Base-by-base conservation (phyloP, 2,113 vertebrate genomes). In the Sus scrofa region DNA sequence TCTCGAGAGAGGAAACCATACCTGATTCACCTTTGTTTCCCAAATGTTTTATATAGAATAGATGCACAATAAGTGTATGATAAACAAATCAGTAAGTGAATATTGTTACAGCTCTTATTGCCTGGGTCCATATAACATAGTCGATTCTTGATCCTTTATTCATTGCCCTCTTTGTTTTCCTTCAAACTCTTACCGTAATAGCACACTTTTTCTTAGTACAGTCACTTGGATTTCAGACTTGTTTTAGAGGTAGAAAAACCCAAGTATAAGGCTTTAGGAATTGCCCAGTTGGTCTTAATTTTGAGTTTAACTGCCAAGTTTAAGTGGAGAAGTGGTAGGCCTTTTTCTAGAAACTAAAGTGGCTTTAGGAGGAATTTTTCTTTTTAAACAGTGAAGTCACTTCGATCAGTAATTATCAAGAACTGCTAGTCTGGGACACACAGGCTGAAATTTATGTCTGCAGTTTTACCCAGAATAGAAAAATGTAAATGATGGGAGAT, bases 191-290 rank as follows among this genome's bases (percentile, higher is more conserved):
- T 92, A 75, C 0, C 0, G 7, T 65, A 68, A 60, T 50, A 58
- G 50, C 37, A 56, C 32, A 63, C 11, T 60, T 86, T 96, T 91
- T 86, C 73, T 81, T 22, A 62, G 84, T 94, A n/a, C 39, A 44
- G 4, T 78, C 44, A 75, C 15, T 86, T 89, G 60, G 22, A 91
- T 95, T 92, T 94, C 44, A 96, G 90, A 81, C 32, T 86, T 77
- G 18, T 54, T 88, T 90, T 75, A 62, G n/a, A 27, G 13, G 3
- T 74, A 8, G 56, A 87, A 54, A 81, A 90, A 30, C 19, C 82
- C 68, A 63, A 34, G 19, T 22, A 86, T 78, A 60, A 75, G 27
- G 27, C 1, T 65, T 84, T 91, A 60, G 58, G 27, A 78, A 13
- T 91, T 87, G 20, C 30, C 22, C 14, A 50, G 0, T 27, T 34